Percentiles rank a stretch among this genome's conserved stretches.
Evolutionary conservation across 2,888 invertebrate genomes (phyloP).

Genomic region (Chrysomela aeneicollis): DNA sequence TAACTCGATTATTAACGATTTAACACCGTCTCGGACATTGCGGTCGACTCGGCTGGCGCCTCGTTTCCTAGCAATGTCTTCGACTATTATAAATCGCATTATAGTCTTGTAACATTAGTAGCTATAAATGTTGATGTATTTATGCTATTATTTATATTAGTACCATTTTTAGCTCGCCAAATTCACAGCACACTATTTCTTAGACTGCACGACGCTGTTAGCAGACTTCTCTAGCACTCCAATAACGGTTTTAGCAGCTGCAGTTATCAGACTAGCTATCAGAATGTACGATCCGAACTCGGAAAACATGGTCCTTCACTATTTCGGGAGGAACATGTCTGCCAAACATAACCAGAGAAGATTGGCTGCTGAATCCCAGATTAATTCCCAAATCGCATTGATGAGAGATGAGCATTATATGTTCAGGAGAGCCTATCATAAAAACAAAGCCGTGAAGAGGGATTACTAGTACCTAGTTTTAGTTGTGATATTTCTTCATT

Average conservation of each 20-base stretch:
- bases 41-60: too few relatives aligned
- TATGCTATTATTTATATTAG: too few relatives aligned
- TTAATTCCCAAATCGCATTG: not conserved
- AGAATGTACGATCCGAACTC: not conserved
- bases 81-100: too few relatives aligned
- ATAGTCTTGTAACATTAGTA: too few relatives aligned
- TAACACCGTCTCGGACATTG: too few relatives aligned
- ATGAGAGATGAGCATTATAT: constrained; percentile 19
- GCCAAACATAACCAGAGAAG: not conserved
- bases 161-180: constrained; percentile 6
- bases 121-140: too few relatives aligned
- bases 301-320: not conserved
- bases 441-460: not conserved
- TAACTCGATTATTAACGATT: too few relatives aligned
- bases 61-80: too few relatives aligned
- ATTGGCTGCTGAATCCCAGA: not conserved
- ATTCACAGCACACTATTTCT: constrained; percentile 6
- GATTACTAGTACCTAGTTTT: not conserved
- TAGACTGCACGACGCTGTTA: constrained; percentile 7
- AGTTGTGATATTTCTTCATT: not conserved
- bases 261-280: not conserved
- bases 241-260: constrained; percentile 3
- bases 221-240: constrained; percentile 16
- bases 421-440: constrained; percentile 7
- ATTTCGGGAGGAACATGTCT: constrained; percentile 1